Conservation (phyloP, 2,797 vertebrate species). For the Taeniopygia guttata region DNA sequence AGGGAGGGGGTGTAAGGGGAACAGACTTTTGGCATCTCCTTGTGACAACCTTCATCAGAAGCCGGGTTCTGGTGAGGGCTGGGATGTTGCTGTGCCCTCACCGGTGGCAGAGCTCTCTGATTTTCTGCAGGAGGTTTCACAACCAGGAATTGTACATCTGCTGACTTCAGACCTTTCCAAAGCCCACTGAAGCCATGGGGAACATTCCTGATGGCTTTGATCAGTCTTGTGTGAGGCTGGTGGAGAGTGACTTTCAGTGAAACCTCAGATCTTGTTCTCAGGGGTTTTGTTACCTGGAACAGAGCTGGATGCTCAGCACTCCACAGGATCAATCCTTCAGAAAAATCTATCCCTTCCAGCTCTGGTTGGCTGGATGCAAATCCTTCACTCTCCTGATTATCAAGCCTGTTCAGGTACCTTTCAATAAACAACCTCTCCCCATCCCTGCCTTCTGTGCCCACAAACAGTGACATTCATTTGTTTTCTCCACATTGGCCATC, state of each 20-base stretch:
- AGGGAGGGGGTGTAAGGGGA: background rate
- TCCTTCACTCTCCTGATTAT: background rate
- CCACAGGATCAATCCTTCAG: background rate
- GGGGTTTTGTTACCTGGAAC: background rate
- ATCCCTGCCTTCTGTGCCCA: background rate
- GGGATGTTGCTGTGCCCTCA: background rate
- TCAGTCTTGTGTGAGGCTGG: background rate
- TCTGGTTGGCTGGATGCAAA: background rate
- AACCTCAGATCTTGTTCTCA: background rate
- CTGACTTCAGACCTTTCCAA: background rate
- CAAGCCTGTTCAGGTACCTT: background rate
- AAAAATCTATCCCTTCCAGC: background rate
- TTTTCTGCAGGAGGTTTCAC: background rate
- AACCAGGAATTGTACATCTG: background rate
- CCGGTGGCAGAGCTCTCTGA: background rate
- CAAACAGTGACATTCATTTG: background rate
- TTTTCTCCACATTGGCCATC: background rate
- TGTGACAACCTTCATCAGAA: slow-evolving; percentile 10
- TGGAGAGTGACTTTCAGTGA: background rate
- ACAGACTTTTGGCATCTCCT: slow-evolving; percentile 45
- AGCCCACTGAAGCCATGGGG: background rate
- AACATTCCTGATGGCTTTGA: background rate
- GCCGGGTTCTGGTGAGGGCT: background rate
- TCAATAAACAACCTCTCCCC: background rate
- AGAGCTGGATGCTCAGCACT: background rate